Evolutionary conservation across 2,797 vertebrate species (phyloP).

Genomic region (Poeciliopsis presidionis): DNA sequence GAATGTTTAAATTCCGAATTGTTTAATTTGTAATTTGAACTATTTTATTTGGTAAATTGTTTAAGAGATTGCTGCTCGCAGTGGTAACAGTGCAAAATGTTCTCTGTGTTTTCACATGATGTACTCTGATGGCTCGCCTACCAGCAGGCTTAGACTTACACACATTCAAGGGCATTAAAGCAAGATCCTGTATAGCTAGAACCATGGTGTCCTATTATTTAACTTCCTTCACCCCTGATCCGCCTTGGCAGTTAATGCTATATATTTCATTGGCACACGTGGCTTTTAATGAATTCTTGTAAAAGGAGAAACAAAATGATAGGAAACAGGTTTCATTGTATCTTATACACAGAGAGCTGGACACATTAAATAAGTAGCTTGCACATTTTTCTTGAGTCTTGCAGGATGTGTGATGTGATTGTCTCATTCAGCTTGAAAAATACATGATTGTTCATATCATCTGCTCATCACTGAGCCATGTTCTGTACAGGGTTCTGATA

Average conservation of each 20-base stretch:
- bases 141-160: slow-evolving; percentile 26
- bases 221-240: background rate
- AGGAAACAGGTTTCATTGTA: background rate
- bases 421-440: background rate
- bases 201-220: slow-evolving; percentile 4
- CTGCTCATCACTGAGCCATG: background rate
- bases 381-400: background rate
- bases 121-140: slow-evolving; percentile 31
- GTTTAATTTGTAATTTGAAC: too few relatives aligned
- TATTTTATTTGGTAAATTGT: too few relatives aligned
- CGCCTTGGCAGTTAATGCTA: background rate
- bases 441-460: background rate
- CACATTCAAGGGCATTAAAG: slow-evolving; percentile 29
- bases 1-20: too few relatives aligned
- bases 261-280: background rate
- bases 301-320: background rate
- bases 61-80: slow-evolving; percentile 30
- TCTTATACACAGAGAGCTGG: background rate
- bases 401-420: background rate
- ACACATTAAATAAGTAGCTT: background rate
- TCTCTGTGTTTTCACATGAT: slow-evolving; percentile 30
- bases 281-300: background rate
- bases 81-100: slow-evolving; percentile 42
- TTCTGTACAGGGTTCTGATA: too few relatives aligned
- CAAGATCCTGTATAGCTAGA: slow-evolving; percentile 17